Conservation (phyloP, 2,113 vertebrate species). For the Clupea harengus region DNA sequence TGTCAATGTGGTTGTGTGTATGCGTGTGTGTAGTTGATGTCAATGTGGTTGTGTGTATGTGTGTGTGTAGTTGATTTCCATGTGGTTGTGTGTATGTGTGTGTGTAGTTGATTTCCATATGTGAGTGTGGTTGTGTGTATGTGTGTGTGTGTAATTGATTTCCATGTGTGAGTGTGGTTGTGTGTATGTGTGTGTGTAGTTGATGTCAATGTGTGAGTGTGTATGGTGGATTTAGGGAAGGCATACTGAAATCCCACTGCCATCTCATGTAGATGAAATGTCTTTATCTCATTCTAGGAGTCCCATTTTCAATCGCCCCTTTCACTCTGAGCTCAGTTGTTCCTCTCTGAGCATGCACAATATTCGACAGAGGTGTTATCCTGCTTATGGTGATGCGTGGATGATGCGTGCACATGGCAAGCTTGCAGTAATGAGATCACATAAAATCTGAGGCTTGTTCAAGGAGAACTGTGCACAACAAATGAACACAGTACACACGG, state of each 20-base stretch:
- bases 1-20: no score
- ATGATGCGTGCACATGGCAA: constrained; percentile 54
- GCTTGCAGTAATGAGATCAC: constrained; percentile 63
- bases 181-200: no score
- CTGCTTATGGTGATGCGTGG: constrained; percentile 53
- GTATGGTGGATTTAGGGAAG: no score
- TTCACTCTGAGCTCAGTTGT: neutral
- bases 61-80: no score
- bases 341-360: constrained; percentile 52
- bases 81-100: neutral
- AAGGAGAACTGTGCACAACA: constrained; percentile 57
- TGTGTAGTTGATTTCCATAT: no score
- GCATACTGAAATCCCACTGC: no score
- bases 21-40: no score
- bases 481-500: constrained; percentile 48
- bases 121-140: no score
- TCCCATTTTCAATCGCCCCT: neutral
- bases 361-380: constrained; percentile 59
- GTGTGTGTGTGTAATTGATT: no score
- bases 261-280: neutral
- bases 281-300: neutral
- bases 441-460: constrained; percentile 64
- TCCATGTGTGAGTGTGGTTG: no score
- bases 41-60: no score
- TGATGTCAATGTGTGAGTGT: no score